A percentile compares a stretch with the other conserved stretches of the same genome.
Conservation (phyloP, 2,113 vertebrate species). For the Grammomys dolichurus region DNA sequence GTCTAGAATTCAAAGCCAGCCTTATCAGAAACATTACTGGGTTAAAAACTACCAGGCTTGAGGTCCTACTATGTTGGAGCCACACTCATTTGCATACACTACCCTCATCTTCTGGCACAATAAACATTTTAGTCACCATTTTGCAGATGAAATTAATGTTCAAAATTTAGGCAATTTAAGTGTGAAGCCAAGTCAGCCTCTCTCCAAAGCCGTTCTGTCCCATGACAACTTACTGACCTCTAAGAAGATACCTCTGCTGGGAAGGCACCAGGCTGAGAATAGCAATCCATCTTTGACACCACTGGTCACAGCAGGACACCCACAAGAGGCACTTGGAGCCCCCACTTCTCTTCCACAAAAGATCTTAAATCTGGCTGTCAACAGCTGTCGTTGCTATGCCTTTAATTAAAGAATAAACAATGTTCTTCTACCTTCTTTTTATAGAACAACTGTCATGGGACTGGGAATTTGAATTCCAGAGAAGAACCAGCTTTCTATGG, state of each 20-base stretch:
- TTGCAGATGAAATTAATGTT: neutral
- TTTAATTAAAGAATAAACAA: slow-evolving; percentile 59
- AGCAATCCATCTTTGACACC: neutral
- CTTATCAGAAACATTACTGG: neutral
- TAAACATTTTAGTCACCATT: neutral
- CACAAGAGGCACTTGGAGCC: neutral
- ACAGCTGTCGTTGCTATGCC: neutral
- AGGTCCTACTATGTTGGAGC: neutral
- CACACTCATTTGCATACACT: neutral
- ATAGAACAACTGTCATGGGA: slow-evolving; percentile 23
- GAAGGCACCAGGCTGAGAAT: neutral
- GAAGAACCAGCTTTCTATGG: neutral
- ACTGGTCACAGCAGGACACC: neutral
- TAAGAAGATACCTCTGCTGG: neutral
- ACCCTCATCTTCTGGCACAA: neutral
- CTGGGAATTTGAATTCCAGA: slow-evolving; percentile 51
- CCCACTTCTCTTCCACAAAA: neutral
- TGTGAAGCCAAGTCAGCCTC: no score
- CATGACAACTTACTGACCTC: neutral
- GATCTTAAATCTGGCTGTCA: neutral
- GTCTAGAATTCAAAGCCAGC: neutral
- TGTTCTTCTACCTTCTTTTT: slow-evolving; percentile 39
- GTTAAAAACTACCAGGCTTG: neutral
- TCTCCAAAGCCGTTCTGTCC: neutral
- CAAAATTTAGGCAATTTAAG: neutral